A percentile compares a stretch with the other conserved stretches of the same genome.
These are phyloP conservation scores for Oreochromis mossambicus DNA, from an alignment of 2,797 vertebrate genomes.

Conservation along the genomic window DNA sequence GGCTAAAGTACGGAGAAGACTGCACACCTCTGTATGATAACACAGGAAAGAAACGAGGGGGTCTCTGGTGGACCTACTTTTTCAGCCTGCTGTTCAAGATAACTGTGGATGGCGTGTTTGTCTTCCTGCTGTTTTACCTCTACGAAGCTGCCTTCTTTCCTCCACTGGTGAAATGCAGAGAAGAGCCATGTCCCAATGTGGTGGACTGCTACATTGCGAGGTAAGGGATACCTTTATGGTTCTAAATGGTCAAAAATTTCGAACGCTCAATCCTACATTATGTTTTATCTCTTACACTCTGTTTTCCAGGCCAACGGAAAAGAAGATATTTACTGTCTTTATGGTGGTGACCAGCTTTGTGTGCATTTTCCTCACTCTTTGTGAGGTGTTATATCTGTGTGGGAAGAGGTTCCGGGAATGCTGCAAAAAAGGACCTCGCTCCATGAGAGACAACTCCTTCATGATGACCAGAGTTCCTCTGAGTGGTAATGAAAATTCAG, in stretches of 20 bases:
- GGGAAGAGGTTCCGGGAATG: slow-evolving; percentile 76
- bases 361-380: slow-evolving; percentile 78
- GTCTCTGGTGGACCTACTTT: slow-evolving; percentile 91
- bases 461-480: slow-evolving; percentile 28
- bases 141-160: slow-evolving; percentile 83
- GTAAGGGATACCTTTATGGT: slow-evolving; percentile 4
- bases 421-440: not conserved
- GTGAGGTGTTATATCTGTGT: slow-evolving; percentile 79
- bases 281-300: not conserved
- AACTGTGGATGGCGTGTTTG: slow-evolving; percentile 75
- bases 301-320: slow-evolving; percentile 77
- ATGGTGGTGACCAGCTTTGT: slow-evolving; percentile 78
- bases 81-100: slow-evolving; percentile 85
- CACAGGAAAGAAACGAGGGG: slow-evolving; percentile 83
- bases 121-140: slow-evolving; percentile 83
- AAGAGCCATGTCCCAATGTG: slow-evolving; percentile 80
- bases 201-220: slow-evolving; percentile 86
- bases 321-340: slow-evolving; percentile 84
- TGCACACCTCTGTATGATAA: slow-evolving; percentile 65
- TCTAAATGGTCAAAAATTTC: not conserved
- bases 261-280: not conserved
- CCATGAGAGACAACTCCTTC: slow-evolving; percentile 7
- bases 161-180: slow-evolving; percentile 78
- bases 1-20: slow-evolving; percentile 56
- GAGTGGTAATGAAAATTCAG: slow-evolving; percentile 19